phyloP scores from a whole-genome alignment of 2,888 invertebrate genomes.

The Macrosoma leucophasiata region DNA sequence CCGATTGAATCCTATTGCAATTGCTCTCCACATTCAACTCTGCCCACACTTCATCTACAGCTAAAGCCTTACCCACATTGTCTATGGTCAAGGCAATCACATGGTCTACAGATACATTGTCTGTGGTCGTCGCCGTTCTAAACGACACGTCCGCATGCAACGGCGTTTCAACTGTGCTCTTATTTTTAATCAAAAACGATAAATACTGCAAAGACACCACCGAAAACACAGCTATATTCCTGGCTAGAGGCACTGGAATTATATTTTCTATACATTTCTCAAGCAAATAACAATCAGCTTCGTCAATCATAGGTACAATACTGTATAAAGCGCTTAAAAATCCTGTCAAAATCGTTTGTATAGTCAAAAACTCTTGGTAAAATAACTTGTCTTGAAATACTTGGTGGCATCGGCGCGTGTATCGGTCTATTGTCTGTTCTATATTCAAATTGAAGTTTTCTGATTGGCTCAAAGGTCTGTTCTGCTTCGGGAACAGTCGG shows the following conservation, averaged over 20 bases:
- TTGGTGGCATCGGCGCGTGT: conserved; percentile 65
- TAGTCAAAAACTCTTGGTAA: conserved; percentile 57
- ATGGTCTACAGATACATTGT: conserved; percentile 55
- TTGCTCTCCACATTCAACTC: conserved; percentile 61
- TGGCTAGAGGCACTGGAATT: conserved; percentile 45
- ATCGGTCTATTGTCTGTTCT: conserved; percentile 64
- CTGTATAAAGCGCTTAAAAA: conserved; percentile 46
- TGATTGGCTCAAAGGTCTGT: conserved; percentile 63
- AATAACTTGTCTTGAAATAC: conserved; percentile 69
- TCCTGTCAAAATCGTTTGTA: conserved; percentile 54
- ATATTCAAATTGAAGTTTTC: conserved; percentile 59
- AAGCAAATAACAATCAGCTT: conserved; percentile 56
- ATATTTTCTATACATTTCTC: conserved; percentile 62
- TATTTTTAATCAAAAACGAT: conserved; percentile 68
- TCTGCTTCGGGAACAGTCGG: conserved; percentile 63
- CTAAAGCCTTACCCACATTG: conserved; percentile 58
- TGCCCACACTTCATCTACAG: conserved; percentile 56
- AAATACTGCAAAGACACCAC: conserved; percentile 66
- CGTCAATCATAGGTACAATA: conserved; percentile 47
- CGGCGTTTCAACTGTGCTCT: conserved; percentile 62
- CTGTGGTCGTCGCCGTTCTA: conserved; percentile 40
- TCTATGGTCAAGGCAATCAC: conserved; percentile 50
- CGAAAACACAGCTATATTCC: conserved; percentile 56
- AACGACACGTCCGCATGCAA: conserved; percentile 63
- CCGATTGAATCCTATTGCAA: conserved; percentile 60